These are phyloP conservation scores for Hippocampus kuda DNA, from an alignment of 2,797 vertebrate genomes.

Conservation along the genomic window DNA sequence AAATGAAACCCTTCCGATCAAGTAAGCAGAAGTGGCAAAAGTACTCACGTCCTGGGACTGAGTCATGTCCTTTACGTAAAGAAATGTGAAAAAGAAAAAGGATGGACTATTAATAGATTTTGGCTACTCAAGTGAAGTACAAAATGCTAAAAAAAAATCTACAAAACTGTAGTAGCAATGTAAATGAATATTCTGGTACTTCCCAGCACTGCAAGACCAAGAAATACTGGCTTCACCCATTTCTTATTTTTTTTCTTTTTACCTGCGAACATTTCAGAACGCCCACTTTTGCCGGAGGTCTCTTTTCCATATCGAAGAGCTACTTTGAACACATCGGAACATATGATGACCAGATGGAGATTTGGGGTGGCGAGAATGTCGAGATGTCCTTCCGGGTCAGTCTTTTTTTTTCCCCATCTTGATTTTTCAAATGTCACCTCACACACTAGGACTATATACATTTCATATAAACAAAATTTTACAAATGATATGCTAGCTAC, in stretches of 20 bases:
- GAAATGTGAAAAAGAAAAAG: neutral
- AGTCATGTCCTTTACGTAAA: neutral
- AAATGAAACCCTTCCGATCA: slow-evolving; percentile 90
- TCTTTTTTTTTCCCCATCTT: neutral
- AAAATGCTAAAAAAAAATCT: neutral
- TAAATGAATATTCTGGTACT: neutral
- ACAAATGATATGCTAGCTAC: too few species aligned
- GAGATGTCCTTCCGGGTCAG: slow-evolving; percentile 98
- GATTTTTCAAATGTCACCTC: neutral
- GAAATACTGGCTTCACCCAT: neutral
- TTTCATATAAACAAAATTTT: too few species aligned
- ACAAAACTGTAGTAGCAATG: too few species aligned
- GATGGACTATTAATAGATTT: neutral
- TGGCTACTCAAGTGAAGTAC: neutral
- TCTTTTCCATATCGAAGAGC: slow-evolving; percentile 85
- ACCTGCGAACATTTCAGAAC: slow-evolving; percentile 65
- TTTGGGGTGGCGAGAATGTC: slow-evolving; percentile 95
- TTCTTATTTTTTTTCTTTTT: slow-evolving; percentile 9
- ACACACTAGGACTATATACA: neutral
- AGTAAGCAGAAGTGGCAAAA: slow-evolving; percentile 60
- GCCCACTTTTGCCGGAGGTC: slow-evolving; percentile 88
- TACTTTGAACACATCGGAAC: slow-evolving; percentile 94
- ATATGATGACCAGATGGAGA: slow-evolving; percentile 97
- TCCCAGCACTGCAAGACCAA: neutral
- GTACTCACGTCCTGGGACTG: neutral